Evolutionary conservation across 2,113 vertebrate genomes (phyloP).

Genomic region (Gymnobelideus leadbeateri): DNA sequence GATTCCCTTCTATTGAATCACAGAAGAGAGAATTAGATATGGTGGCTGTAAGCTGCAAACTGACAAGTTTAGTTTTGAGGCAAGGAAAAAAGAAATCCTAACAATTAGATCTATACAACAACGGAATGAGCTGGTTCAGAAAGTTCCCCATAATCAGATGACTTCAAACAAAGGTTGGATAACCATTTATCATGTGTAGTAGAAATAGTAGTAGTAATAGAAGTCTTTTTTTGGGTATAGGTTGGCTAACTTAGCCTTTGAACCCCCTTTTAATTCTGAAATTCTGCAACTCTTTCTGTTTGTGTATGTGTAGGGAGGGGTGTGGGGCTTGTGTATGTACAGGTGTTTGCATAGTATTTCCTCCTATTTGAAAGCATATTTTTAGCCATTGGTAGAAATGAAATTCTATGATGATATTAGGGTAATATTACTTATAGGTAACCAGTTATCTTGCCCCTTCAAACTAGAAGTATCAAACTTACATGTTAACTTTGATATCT

Average conservation of each 20-base stretch:
- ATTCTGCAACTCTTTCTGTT: background rate
- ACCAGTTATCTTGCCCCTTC: constrained; percentile 21
- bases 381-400: background rate
- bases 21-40: background rate
- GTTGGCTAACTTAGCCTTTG: background rate
- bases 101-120: background rate
- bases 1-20: background rate
- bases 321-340: background rate
- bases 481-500: background rate
- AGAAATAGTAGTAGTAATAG: background rate
- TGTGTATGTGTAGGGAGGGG: background rate
- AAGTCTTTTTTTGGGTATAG: background rate
- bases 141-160: background rate
- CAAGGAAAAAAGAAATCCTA: background rate
- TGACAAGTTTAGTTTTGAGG: background rate
- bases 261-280: background rate
- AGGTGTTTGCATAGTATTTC: constrained; percentile 11
- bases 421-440: constrained; percentile 25
- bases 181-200: background rate
- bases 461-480: background rate
- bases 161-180: background rate
- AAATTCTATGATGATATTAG: background rate
- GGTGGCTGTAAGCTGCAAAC: background rate
- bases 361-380: background rate
- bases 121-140: background rate